phyloP scores from a whole-genome alignment of 2,797 vertebrate genomes.

The Scolopax rusticola region DNA sequence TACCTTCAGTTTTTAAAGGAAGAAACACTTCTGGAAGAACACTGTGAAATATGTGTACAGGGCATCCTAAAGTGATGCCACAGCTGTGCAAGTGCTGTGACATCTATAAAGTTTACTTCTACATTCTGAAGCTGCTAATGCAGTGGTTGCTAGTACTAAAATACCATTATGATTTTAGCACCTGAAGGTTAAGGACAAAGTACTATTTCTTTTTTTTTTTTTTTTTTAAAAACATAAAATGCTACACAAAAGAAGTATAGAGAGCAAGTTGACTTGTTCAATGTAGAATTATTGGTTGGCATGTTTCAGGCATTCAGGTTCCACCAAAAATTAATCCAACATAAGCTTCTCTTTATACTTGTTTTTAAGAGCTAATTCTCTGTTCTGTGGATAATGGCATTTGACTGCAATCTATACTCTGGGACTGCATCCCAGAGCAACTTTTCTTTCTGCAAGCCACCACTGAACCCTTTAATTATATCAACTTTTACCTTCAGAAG shows the following conservation, averaged over 20 bases:
- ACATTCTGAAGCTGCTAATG: not conserved
- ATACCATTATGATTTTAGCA: not conserved
- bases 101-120: not conserved
- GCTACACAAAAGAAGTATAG: not conserved
- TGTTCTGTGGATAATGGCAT: not conserved
- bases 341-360: not conserved
- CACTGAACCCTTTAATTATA: not conserved
- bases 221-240: not conserved
- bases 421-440: not conserved
- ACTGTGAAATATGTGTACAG: not conserved
- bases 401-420: not conserved
- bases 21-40: not conserved
- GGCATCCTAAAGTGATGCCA: not conserved
- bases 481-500: not conserved
- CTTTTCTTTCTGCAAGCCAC: not conserved
- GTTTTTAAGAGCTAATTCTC: not conserved
- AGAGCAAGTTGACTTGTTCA: not conserved
- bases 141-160: not conserved
- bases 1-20: not conserved
- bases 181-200: not conserved
- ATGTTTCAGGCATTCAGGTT: not conserved
- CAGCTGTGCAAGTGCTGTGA: not conserved
- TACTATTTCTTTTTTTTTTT: not conserved
- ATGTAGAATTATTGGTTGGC: not conserved
- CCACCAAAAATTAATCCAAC: not conserved